Conservation (phyloP, 2,113 vertebrate genomes). For the Tamias sibiricus region DNA sequence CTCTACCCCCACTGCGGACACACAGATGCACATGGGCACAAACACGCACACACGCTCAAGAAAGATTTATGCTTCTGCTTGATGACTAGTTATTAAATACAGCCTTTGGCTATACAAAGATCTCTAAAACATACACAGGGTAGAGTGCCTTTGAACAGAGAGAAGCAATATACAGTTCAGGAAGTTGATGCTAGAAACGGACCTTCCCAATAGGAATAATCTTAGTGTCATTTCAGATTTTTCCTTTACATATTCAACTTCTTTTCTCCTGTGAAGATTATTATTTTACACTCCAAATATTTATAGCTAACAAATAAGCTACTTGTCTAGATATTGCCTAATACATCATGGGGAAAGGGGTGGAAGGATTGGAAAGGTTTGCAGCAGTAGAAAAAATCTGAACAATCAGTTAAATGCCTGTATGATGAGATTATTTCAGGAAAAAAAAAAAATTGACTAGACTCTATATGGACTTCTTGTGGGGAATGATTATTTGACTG, state of each 20-base stretch:
- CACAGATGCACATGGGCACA: neutral
- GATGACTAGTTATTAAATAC: slow-evolving; percentile 57
- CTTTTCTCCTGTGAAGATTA: slow-evolving; percentile 57
- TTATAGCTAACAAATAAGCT: slow-evolving; percentile 61
- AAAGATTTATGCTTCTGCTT: slow-evolving; percentile 68
- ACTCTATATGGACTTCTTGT: neutral
- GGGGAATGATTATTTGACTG: neutral
- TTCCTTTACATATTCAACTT: slow-evolving; percentile 43
- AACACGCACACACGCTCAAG: neutral
- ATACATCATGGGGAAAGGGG: slow-evolving; percentile 46
- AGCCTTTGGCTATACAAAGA: slow-evolving; percentile 34
- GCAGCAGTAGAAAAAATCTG: slow-evolving; percentile 73
- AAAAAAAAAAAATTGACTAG: slow-evolving; percentile 6
- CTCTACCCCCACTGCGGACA: neutral
- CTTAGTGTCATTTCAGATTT: neutral
- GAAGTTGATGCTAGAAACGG: neutral
- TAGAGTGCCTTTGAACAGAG: slow-evolving; percentile 11
- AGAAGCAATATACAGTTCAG: slow-evolving; percentile 28
- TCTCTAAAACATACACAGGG: slow-evolving; percentile 43
- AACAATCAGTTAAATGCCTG: slow-evolving; percentile 72
- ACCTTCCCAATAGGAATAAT: slow-evolving; percentile 21
- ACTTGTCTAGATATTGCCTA: slow-evolving; percentile 86
- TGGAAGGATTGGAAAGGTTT: neutral
- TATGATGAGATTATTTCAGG: slow-evolving; percentile 61
- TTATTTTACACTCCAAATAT: slow-evolving; percentile 59